Base-by-base conservation (phyloP, 2,888 invertebrate genomes). In the Cantharis flavilabris region DNA sequence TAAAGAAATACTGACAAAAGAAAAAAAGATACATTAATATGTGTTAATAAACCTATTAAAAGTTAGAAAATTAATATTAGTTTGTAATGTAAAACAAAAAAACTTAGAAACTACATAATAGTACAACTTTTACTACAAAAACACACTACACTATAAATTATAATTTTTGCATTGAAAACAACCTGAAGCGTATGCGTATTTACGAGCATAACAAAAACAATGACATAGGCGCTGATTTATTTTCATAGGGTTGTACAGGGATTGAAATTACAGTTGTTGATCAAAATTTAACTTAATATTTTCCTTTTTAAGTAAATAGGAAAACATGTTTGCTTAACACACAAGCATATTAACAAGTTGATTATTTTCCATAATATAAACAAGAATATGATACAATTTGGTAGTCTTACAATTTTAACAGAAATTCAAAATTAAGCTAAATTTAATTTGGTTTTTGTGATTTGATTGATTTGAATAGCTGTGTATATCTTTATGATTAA, bases 81-180 rank as follows among this genome's bases (percentile, higher is more conserved):
- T 49, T 49, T n/a, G 14, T 13, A 20, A 65, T 63, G 30, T 33
- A 64, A 33, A 28, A 72, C n/a, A 20, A 65, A 13, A 30, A 30
- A 9, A 18, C 33, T 72, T 18, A 20, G 16, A 67, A 72, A 72
- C 72, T 65, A 72, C 64, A 72, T 16, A 16, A 16, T 49, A n/a
- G n/a, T 49, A 72, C 20, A 67, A 65, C 49, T 67, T 72, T 33
- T 67, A 72, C 49, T 20, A 49, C 65, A 65, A 72, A 33, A 49
- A 64, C 30, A 67, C n/a, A 20, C 20, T 23, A 49, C n/a, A 49
- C 23, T 16, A 67, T 72, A 72, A 67, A 72, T 72, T 72, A 72
- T 65, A 67, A 65, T 67, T 72, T 67, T 72, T 72, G 67, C 65
- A 72, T 72, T 72, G 67, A 72, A 72, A 72, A 67, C 72, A 72